Percentiles rank a stretch among this genome's conserved stretches.
phyloP scores from a whole-genome alignment of 2,113 vertebrate genomes.

The Etia nguti region DNA sequence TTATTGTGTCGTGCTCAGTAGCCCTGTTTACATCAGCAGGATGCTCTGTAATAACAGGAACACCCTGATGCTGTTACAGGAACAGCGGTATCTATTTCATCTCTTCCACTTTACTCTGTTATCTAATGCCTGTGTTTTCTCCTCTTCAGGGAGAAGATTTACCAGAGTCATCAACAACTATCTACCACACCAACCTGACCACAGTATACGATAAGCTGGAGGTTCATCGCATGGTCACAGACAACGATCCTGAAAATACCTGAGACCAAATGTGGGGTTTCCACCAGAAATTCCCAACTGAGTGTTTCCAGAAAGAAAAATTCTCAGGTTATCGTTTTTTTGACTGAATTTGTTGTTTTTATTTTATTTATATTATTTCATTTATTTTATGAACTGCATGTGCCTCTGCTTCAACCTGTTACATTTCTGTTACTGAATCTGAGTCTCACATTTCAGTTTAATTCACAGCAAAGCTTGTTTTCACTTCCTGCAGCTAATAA shows the following conservation, averaged over 20 bases:
- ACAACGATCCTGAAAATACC: rapidly evolving
- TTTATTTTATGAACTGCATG: background rate
- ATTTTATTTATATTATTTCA: background rate
- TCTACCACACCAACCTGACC: background rate
- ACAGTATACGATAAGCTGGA: background rate
- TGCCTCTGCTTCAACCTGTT: rapidly evolving
- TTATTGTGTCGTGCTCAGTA: background rate
- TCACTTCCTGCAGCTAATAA: background rate
- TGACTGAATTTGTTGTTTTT: rapidly evolving
- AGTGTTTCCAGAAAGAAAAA: background rate
- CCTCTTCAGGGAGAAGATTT: background rate
- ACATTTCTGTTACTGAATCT: background rate
- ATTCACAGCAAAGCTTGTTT: background rate
- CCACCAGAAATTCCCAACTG: background rate
- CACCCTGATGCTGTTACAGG: background rate
- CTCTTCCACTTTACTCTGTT: background rate
- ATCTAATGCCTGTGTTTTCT: background rate
- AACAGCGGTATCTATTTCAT: background rate
- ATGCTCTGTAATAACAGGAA: background rate
- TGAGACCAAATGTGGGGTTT: background rate
- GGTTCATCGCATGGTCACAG: background rate
- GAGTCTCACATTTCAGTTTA: background rate
- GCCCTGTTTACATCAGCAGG: background rate
- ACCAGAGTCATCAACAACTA: background rate
- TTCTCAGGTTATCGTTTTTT: rapidly evolving